Evolutionary conservation across 2,888 invertebrate species (phyloP).

Genomic region (Cyclophora albipunctata): DNA sequence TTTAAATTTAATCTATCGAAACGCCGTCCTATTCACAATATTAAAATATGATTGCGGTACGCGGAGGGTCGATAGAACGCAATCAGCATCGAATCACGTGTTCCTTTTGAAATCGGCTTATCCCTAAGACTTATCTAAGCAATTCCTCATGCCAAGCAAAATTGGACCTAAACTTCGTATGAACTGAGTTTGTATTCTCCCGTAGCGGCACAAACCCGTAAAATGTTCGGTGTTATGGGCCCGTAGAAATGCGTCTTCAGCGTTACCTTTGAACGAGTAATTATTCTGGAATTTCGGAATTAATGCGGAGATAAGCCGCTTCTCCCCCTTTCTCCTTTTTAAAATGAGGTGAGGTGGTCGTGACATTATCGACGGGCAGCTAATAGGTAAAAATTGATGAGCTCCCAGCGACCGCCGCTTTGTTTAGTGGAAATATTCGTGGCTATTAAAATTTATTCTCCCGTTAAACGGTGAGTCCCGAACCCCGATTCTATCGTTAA

Average conservation of each 20-base stretch:
- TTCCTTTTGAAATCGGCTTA: conserved; percentile 70
- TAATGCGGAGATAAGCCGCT: conserved; percentile 61
- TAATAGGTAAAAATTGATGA: conserved; percentile 32
- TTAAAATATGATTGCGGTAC: conserved; percentile 65
- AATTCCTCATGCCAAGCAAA: conserved; percentile 24
- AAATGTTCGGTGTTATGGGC: conserved; percentile 40
- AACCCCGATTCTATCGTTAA: no score
- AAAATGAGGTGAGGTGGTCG: conserved; percentile 23
- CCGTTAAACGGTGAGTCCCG: background rate
- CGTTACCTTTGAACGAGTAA: conserved; percentile 66
- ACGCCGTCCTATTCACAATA: conserved; percentile 59
- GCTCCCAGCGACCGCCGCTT: conserved; percentile 23
- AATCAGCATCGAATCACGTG: conserved; percentile 70
- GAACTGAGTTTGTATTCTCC: conserved; percentile 29
- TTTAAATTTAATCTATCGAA: conserved; percentile 59
- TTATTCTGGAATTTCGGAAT: conserved; percentile 67
- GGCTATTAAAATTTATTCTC: conserved; percentile 10
- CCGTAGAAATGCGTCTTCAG: conserved; percentile 45
- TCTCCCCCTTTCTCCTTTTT: conserved; percentile 30
- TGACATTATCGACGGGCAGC: conserved; percentile 32
- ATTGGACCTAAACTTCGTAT: conserved; percentile 27
- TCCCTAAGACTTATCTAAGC: conserved; percentile 46
- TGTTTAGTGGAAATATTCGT: conserved; percentile 20
- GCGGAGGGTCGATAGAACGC: conserved; percentile 39
- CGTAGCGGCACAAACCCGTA: conserved; percentile 21